Conservation (phyloP, 2,797 vertebrate species). For the Sebastes iracundus region DNA sequence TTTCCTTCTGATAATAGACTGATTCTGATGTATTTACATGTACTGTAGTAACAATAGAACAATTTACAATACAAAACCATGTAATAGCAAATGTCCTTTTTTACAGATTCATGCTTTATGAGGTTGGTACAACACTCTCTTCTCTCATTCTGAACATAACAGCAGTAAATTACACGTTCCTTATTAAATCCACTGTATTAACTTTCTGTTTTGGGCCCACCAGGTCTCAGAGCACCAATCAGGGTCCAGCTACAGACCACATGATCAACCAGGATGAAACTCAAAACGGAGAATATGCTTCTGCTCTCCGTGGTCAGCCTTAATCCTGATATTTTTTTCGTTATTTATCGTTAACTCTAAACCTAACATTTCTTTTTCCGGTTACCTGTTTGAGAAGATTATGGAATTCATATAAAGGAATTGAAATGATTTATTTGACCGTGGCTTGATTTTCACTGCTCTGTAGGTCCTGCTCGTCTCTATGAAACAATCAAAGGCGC, state of each 20-base stretch:
- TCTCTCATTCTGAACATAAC: neutral
- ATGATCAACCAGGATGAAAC: neutral
- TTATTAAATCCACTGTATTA: neutral
- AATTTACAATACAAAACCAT: neutral
- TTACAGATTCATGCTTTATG: neutral
- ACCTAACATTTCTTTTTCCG: neutral
- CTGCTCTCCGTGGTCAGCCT: neutral
- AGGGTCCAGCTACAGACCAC: neutral
- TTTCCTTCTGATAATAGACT: neutral
- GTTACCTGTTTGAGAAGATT: neutral
- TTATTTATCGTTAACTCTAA: neutral
- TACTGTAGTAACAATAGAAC: neutral
- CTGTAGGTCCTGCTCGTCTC: neutral
- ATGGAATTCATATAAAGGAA: neutral
- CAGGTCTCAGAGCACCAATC: slow-evolving; percentile 1
- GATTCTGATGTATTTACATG: neutral
- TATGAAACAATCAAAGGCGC: neutral
- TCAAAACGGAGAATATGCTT: neutral
- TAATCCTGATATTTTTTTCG: neutral
- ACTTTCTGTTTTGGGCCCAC: neutral
- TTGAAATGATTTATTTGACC: neutral
- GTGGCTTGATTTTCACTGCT: neutral
- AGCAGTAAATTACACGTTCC: neutral
- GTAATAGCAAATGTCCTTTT: neutral
- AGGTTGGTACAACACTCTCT: slow-evolving; percentile 5